These are phyloP conservation scores for Tupaia tana DNA, from an alignment of 2,113 vertebrate genomes.

Conservation along the genomic window DNA sequence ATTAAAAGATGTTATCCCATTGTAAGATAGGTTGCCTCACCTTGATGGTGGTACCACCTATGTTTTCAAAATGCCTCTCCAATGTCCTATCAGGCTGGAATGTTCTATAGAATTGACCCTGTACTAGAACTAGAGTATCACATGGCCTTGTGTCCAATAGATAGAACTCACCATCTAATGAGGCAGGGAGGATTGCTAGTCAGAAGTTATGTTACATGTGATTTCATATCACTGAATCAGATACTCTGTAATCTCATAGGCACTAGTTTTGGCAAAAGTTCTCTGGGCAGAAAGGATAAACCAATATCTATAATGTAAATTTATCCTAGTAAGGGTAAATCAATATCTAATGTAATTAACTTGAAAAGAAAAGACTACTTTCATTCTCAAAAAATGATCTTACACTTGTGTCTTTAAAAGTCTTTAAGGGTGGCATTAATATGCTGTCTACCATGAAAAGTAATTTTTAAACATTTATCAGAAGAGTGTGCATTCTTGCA, in stretches of 20 bases:
- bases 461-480: no score
- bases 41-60: background rate
- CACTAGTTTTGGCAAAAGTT: background rate
- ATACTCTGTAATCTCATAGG: background rate
- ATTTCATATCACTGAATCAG: background rate
- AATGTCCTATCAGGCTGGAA: background rate
- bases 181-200: background rate
- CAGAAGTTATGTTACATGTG: background rate
- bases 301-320: background rate
- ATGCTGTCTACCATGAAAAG: background rate
- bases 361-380: background rate
- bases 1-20: no score
- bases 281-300: background rate
- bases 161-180: background rate
- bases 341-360: background rate
- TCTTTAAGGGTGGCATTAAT: background rate
- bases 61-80: background rate
- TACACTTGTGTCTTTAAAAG: background rate
- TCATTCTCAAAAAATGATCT: background rate
- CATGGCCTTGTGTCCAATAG: background rate
- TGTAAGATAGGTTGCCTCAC: background rate
- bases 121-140: background rate
- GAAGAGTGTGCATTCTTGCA: no score
- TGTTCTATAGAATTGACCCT: background rate
- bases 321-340: background rate